phyloP scores from a whole-genome alignment of 2,113 vertebrate genomes.

The Aspiorhynchus laticeps region DNA sequence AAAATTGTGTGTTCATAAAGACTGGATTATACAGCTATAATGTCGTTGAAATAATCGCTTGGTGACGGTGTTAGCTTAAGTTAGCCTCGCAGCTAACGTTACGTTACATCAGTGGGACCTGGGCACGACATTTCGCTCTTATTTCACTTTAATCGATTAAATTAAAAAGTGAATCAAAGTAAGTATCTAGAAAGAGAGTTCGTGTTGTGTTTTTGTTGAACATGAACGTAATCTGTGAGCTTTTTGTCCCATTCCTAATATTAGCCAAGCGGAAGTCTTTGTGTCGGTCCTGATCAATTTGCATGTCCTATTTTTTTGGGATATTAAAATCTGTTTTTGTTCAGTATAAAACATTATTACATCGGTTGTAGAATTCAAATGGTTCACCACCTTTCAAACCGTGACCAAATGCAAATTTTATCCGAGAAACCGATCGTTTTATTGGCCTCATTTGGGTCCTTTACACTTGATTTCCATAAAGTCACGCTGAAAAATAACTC shows the following conservation, averaged over 20 bases:
- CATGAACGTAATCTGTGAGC: background rate
- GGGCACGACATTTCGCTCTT: background rate
- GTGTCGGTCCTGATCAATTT: background rate
- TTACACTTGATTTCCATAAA: background rate
- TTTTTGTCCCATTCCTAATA: background rate
- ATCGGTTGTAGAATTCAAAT: background rate
- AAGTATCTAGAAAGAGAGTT: too few species aligned
- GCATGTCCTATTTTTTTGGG: background rate
- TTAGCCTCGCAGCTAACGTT: constrained; percentile 12
- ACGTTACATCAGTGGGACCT: background rate
- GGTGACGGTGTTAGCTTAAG: background rate
- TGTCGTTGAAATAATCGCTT: background rate
- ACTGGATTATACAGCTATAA: background rate
- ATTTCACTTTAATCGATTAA: background rate
- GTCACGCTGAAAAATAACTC: background rate
- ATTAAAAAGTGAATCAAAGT: background rate
- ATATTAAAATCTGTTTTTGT: background rate
- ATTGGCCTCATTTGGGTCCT: background rate
- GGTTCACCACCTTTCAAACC: background rate
- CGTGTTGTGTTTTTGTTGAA: background rate
- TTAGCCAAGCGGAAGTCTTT: background rate
- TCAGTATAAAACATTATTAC: background rate
- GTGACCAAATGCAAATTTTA: background rate
- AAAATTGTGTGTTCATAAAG: background rate
- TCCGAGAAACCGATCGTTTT: background rate